Base-by-base conservation (phyloP, 2,113 vertebrate genomes). In the Myiopsitta monachus region DNA sequence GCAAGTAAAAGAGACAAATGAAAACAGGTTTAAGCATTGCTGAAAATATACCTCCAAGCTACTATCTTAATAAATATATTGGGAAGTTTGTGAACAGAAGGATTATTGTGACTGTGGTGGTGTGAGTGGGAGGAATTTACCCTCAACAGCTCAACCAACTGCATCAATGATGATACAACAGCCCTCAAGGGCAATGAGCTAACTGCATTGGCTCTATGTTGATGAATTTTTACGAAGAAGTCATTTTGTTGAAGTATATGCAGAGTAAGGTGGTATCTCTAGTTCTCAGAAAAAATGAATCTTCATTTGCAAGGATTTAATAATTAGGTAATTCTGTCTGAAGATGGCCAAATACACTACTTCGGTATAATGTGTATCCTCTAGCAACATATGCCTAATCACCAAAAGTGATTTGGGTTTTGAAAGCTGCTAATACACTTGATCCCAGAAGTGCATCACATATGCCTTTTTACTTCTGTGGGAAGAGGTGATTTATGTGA, bases 51-150 rank as follows among this genome's bases (percentile, higher is more conserved):
- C 94, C 97, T 96, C 88, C n/a, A 69, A 95, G 96, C 94, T 89
- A 94, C 82, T 94, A 81, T 94, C 92, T 96, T 97, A 95, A 95
- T 70, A 94, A 93, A 91, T 95, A 96, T 96, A 97, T 94, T 96
- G 84, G 92, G 92, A 94, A 94, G 78, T 89, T 91, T 75, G 77
- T 41, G 81, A 97, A 97, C 95, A 97, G 93, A 97, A 96, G 79
- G 64, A 94, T 94, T 80, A 93, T 87, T 97, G 78, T 97, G 57
- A 91, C 63, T 88, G 80, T 18, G 33, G 88, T 64, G 70, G 30
- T 63, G 83, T 62, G 83, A 94, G 81, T 88, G 76, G 82, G 67
- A 95, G 90, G 84, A 88, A 93, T 90, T 85, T 64, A 93, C 63
- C 92, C 77, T 96, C 90, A 44, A 30, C 83, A 92, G 73, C 87